Base-by-base conservation (phyloP, 2,797 vertebrate genomes). In the Ptychobarbus kaznakovi region DNA sequence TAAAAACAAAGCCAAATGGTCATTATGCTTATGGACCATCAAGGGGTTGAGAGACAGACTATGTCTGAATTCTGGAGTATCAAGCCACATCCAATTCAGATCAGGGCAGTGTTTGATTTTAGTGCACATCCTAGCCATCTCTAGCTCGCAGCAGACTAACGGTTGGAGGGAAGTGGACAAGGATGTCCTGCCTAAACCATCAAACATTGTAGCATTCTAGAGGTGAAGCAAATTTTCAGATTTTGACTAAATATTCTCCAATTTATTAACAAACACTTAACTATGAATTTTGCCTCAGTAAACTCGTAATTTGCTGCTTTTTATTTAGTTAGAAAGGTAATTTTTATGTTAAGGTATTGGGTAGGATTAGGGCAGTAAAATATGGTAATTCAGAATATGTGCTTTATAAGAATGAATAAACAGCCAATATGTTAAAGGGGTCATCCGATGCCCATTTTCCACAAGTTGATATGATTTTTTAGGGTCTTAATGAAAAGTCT, bases 1-100 rank as follows among this genome's bases (percentile, higher is more conserved):
- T 4, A 65, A 79, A 79, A 79, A 79, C 58, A 1, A 79, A 42
- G 38, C 38, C 77, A 65, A 65, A 25, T 65, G n/a, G 77, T 65
- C 56, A 65, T 63, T 61, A 79, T 7, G n/a, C 44, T 44, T 63
- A 79, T 79, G 16, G 38, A 40, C 18, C 58, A 66, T 68, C 79
- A 28, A 44, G 7, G n/a, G 16, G 35, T 78, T 63, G 56, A 63
- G 38, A 42, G 13, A 35, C 28, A 40, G 56, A n/a, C 51, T 63
- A 13, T 66, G n/a, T 51, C 25, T 4, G 35, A 61, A 16, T 58
- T 13, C 51, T 63, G n/a, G 11, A 13, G 4, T 18, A 49, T 49
- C 25, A 81, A 81, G 42, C 10, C 4, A 49, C 28, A 28, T 66
- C 58, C 11, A 38, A 38, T 66, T 76, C 9, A 49, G 73, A 75